Conservation (phyloP, 2,888 invertebrate species). For the Periphyllus acericola region DNA sequence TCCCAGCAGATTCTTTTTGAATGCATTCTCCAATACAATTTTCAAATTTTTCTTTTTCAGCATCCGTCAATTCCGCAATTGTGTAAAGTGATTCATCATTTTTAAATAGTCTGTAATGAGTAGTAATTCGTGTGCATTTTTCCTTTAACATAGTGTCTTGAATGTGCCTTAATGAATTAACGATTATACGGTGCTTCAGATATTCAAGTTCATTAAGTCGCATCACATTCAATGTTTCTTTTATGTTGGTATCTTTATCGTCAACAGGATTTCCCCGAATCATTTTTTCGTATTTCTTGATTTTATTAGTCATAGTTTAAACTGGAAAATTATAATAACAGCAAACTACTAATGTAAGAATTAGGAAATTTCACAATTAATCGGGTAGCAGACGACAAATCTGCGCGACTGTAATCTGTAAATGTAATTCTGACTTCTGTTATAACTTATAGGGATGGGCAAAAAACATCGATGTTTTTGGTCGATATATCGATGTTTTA, state of each 20-base stretch:
- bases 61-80: not conserved
- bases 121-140: constrained; percentile 25
- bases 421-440: no score
- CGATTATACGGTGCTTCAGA: constrained; percentile 39
- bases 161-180: constrained; percentile 39
- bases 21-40: constrained; percentile 27
- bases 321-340: no score
- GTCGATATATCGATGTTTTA: no score
- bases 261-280: constrained; percentile 1
- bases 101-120: constrained; percentile 48
- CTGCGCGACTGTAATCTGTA: no score
- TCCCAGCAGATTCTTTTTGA: constrained; percentile 16
- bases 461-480: no score
- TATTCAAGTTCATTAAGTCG: constrained; percentile 17
- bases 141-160: not conserved
- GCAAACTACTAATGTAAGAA: no score
- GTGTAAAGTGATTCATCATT: constrained; percentile 22
- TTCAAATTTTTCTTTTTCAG: constrained; percentile 31
- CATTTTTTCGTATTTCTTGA: constrained; percentile 48
- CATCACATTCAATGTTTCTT: constrained; percentile 1
- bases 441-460: no score
- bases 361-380: no score
- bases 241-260: not conserved
- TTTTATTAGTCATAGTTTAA: constrained; percentile 30
- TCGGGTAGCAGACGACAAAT: no score